These are phyloP conservation scores for Drosophila biarmipes DNA, from an alignment of 1,140 invertebrate genomes.

Conservation along the genomic window DNA sequence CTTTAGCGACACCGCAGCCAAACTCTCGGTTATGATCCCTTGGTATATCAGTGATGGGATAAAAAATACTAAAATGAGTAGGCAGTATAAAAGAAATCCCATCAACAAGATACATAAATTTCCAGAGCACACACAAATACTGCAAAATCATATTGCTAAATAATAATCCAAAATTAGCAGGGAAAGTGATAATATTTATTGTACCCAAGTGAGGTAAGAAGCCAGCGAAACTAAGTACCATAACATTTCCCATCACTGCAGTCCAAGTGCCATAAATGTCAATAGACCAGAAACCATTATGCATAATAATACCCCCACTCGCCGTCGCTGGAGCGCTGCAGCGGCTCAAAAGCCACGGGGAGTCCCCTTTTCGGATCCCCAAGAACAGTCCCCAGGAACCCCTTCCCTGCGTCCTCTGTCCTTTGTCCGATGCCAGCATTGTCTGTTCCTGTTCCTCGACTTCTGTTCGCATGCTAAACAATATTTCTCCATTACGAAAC, in stretches of 20 bases:
- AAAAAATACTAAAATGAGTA: too few species aligned
- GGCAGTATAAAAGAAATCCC: too few species aligned
- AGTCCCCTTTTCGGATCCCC: background rate
- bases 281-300: conserved; percentile 80
- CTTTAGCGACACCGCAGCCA: conserved; percentile 32
- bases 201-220: background rate
- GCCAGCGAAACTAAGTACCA: background rate
- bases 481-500: conserved; percentile 79
- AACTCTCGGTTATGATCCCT: conserved; percentile 18
- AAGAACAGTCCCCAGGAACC: background rate
- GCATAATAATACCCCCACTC: conserved; percentile 60
- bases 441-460: conserved; percentile 15
- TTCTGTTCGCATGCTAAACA: conserved; percentile 65
- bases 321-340: conserved; percentile 36
- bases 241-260: conserved; percentile 3
- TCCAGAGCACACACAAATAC: too few species aligned
- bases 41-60: background rate
- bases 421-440: conserved; percentile 31
- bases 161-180: too few species aligned
- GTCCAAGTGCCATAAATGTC: conserved; percentile 71
- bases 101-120: too few species aligned
- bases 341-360: conserved; percentile 23
- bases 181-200: background rate
- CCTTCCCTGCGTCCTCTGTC: conserved; percentile 1
- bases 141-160: too few species aligned